Percentiles rank a stretch among this genome's conserved stretches.
Evolutionary conservation across 2,888 invertebrate species (phyloP).

Genomic region (Protonemura montana): DNA sequence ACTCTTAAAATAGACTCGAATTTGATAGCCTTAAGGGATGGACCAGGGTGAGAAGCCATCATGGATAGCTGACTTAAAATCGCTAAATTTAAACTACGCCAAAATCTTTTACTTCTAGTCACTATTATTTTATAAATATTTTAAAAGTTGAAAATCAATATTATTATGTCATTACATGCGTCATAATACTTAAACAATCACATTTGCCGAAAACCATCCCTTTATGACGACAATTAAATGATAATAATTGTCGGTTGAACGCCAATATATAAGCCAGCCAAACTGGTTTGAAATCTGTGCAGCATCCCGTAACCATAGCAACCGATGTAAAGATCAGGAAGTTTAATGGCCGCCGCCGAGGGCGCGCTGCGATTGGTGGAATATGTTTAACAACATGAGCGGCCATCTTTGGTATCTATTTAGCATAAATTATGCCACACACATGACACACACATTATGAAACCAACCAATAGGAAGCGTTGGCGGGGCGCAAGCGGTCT

Average conservation of each 20-base stretch:
- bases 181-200: background rate
- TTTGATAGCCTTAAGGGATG: conserved; percentile 29
- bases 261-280: background rate
- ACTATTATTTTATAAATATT: background rate
- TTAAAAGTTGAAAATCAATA: background rate
- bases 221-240: background rate
- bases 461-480: conserved; percentile 15
- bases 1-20: background rate
- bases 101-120: background rate
- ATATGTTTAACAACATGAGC: conserved; percentile 34
- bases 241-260: background rate
- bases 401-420: conserved; percentile 46
- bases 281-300: conserved; percentile 20
- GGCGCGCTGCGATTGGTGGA: conserved; percentile 45
- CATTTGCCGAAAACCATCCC: background rate
- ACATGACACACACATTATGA: conserved; percentile 27
- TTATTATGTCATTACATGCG: background rate
- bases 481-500: conserved; percentile 7
- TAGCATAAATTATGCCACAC: conserved; percentile 46
- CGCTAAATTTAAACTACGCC: conserved; percentile 16
- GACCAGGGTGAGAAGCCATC: conserved; percentile 31
- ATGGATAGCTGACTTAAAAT: background rate
- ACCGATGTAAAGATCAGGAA: conserved; percentile 26
- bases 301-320: conserved; percentile 35
- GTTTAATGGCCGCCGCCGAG: conserved; percentile 47